These are phyloP conservation scores for Stegodyphus dumicola DNA, from an alignment of 1,140 invertebrate species.

Conservation along the genomic window DNA sequence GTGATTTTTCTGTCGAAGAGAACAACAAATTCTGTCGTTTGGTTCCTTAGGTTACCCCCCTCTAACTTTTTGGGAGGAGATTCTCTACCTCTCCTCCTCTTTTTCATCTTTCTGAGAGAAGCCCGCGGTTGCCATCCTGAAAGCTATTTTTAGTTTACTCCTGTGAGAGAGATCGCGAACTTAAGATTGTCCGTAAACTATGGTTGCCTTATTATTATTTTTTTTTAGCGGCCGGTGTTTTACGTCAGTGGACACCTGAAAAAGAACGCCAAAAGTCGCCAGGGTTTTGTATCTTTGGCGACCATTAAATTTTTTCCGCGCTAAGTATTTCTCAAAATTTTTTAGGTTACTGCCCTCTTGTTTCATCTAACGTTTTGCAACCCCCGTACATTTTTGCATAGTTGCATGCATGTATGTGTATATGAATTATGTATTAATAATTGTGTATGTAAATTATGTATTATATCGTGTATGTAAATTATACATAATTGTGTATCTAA, in stretches of 20 bases:
- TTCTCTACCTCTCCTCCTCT: not conserved
- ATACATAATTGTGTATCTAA: too few species aligned
- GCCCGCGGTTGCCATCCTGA: conserved; percentile 25
- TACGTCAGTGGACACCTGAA: not conserved
- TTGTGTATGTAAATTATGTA: too few species aligned
- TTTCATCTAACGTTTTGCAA: too few species aligned
- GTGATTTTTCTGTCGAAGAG: conserved; percentile 57
- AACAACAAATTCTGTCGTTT: conserved; percentile 57
- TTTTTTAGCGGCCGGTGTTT: not conserved
- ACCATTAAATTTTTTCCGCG: too few species aligned
- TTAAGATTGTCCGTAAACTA: conserved; percentile 12
- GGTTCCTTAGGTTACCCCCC: conserved; percentile 29
- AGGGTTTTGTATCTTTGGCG: not conserved
- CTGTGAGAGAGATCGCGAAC: conserved; percentile 31
- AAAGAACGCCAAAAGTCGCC: not conserved
- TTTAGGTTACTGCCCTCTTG: too few species aligned
- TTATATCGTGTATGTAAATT: too few species aligned
- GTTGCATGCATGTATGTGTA: too few species aligned
- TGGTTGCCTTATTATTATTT: not conserved
- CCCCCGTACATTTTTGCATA: too few species aligned
- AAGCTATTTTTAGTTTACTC: conserved; percentile 53
- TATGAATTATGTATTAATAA: too few species aligned
- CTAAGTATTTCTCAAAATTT: too few species aligned
- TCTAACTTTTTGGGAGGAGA: not conserved
- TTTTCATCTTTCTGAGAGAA: conserved; percentile 14